Evolutionary conservation across 2,797 vertebrate genomes (phyloP), one percentile per base, ranked within the genome.

Genomic region (Brotula barbata): DNA sequence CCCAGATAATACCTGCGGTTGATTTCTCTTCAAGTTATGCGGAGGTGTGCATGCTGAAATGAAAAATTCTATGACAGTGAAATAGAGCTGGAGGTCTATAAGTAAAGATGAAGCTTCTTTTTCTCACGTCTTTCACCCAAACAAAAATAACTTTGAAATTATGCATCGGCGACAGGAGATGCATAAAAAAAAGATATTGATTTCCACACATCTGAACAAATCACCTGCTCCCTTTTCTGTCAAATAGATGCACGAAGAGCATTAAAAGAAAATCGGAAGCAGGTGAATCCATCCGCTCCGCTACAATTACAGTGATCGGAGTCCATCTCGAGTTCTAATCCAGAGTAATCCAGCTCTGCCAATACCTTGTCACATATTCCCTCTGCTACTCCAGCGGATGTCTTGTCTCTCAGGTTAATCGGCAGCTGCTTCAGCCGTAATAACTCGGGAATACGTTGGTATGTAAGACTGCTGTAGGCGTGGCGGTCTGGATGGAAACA

Each of bases 231-330:
- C 22, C 7, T 64, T 65, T 73, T 16, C 45, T 50, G n/a, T 19
- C 50, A 33, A 67, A 77, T 70, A 62, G 67, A 62, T 64, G 53
- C 55, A 50, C 1, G n/a, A 7, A 14, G 5, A 42, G 23, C 69
- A 52, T 15, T 41, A 48, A 50, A 64, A 36, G 4, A 36, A 36
- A 81, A 73, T 48, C 60, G 58, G 9, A 75, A 49, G 28, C 14
- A 64, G 67, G 77, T 53, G 48, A 81, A 78, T 71, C 48, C 39
- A 42, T 81, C 70, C 45, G 28, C 55, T 63, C 21, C 58, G 52
- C 71, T 68, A 65, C 75, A 77, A 82, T 83, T 81, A 78, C 72
- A 65, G 77, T 60, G 65, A 42, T 43, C 31, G 39, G 16, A 8
- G 25, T 48, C 14, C 25, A 73, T 46, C 54, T 34, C 48, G 51